Conservation (phyloP, 2,888 invertebrate species). For the Nesidiocoris tenuis region DNA sequence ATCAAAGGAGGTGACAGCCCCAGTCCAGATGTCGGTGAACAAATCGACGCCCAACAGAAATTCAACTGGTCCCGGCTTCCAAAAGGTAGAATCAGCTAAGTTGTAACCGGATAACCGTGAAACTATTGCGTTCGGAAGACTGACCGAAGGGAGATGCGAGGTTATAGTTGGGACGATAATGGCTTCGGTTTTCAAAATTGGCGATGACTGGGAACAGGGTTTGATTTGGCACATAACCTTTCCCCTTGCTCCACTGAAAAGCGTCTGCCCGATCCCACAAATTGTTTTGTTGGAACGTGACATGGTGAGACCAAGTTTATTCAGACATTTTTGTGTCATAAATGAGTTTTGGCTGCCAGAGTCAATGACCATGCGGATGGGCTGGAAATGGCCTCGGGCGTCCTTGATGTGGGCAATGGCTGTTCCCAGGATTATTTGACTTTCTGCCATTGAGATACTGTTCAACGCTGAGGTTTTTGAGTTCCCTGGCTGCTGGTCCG, state of each 20-base stretch:
- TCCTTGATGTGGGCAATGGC: neutral
- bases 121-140: constrained; percentile 11
- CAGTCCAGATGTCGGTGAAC: constrained; percentile 28
- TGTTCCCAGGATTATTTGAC: no score
- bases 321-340: neutral
- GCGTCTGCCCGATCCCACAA: constrained; percentile 14
- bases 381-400: neutral
- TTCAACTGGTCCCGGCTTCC: constrained; percentile 31
- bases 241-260: neutral
- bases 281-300: neutral
- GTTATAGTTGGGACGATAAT: constrained; percentile 29
- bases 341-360: constrained; percentile 35
- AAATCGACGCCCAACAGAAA: constrained; percentile 37
- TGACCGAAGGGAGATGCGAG: constrained; percentile 6
- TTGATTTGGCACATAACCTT: neutral
- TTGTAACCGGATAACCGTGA: neutral
- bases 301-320: constrained; percentile 22
- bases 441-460: neutral
- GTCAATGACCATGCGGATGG: constrained; percentile 12
- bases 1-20: neutral
- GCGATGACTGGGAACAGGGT: neutral
- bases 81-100: constrained; percentile 36
- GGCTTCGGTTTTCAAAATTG: constrained; percentile 15
- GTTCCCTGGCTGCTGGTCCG: no score
- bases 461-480: neutral